Percentiles rank a stretch among this genome's conserved stretches.
These are phyloP conservation scores for Aphelenchoides fujianensis DNA, from an alignment of 1,140 invertebrate species.

Conservation along the genomic window DNA sequence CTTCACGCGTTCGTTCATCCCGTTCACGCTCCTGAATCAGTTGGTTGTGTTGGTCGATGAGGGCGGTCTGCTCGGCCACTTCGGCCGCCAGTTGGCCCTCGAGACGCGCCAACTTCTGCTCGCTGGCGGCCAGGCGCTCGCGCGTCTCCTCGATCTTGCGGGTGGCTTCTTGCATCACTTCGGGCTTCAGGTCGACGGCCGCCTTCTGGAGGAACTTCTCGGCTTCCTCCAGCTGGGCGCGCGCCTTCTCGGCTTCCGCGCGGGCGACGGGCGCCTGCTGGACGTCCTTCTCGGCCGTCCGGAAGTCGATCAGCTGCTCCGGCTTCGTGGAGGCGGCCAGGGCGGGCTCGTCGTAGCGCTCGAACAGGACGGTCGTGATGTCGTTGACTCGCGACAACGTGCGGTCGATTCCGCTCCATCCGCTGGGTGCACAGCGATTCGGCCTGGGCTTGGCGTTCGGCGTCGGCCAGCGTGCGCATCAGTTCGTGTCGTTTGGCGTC, in stretches of 20 bases:
- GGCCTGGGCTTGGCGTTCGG: constrained; percentile 2
- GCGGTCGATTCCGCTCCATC: constrained; percentile 13
- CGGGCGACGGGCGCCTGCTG: background rate
- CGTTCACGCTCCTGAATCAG: constrained; percentile 3
- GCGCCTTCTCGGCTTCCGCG: background rate
- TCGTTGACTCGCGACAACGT: background rate
- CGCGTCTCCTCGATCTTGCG: background rate
- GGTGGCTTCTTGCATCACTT: background rate
- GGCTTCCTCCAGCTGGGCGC: constrained; percentile 13
- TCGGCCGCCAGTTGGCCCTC: background rate
- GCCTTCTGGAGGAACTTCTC: constrained; percentile 9
- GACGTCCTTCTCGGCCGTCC: background rate
- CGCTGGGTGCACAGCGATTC: background rate
- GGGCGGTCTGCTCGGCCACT: background rate
- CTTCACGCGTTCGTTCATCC: background rate
- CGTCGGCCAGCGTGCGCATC: constrained; percentile 2
- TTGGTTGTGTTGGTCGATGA: constrained; percentile 10
- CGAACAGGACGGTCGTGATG: background rate
- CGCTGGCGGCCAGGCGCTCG: background rate
- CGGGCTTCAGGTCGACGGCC: background rate
- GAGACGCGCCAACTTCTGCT: background rate
- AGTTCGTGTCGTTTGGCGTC: constrained; percentile 8
- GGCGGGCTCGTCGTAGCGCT: too few relatives aligned
- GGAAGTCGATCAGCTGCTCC: background rate
- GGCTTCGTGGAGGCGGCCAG: too few relatives aligned